Base-by-base conservation (phyloP, 1,140 invertebrate genomes). In the Ceratina australensis region DNA sequence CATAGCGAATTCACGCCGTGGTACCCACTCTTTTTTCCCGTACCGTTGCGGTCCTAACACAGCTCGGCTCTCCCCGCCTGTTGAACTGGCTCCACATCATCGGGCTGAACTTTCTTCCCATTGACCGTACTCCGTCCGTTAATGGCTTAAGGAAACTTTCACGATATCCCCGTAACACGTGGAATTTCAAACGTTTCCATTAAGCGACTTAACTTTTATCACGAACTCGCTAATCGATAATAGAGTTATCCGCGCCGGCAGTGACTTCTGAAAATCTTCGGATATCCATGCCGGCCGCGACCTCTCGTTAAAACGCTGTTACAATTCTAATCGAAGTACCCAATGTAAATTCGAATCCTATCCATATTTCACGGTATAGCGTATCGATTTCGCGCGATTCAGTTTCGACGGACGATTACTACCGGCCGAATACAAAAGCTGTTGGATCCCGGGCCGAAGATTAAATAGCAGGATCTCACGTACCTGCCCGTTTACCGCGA, bases 91-190 rank as follows among this genome's bases (percentile, higher is more conserved):
- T 61, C 47, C 47, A 16, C 54, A 67, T 75, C 72, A 67, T 75
- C 52, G 33, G 15, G 15, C 67, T 18, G n/a, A 71, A 77, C 74
- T 77, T 77, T 71, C 60, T 77, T 71, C 67, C 57, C 74, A 71
- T 77, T 77, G 66, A 77, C 67, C 57, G 57, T 20, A 33, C 57
- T n/a, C 13, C 52, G 20, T 49, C 73, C 66, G 47, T 59, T 77
- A 77, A 77, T 71, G 66, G 74, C 74, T 77, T 71, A 77, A 61
- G 61, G 66, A 77, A 77, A 77, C 66, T 71, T 77, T 47, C 68
- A 54, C 67, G 74, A 68, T 69, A 77, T 77, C 47, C 66, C 33
- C 57, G 47, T 18, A n/a, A 20, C 13, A 28, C 49, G 49, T n/a
- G 74, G 67, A 71, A 77, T 71, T 77, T 77, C 57, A 47, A 77